A percentile compares a stretch with the other conserved stretches of the same genome.
Evolutionary conservation across 1,140 invertebrate genomes (phyloP).

Genomic region (Drosophila orena): DNA sequence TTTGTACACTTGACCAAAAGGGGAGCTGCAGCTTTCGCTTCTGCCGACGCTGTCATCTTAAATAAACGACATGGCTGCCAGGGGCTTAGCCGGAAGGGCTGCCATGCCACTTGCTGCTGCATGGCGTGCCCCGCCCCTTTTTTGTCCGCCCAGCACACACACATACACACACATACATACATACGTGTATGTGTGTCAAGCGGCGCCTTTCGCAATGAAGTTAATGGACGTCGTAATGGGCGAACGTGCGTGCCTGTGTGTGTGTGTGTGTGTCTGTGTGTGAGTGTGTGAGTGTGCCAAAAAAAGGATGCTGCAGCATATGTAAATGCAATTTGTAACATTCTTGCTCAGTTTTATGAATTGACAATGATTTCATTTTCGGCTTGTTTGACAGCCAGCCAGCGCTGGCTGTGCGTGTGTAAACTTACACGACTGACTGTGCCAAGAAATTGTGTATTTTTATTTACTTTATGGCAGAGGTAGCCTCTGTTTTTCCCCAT

Average conservation of each 20-base stretch:
- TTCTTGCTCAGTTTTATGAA: slow-evolving; percentile 80
- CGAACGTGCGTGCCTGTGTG: slow-evolving; percentile 34
- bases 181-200: slow-evolving; percentile 58
- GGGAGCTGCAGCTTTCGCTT: slow-evolving; percentile 20
- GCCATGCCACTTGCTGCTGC: slow-evolving; percentile 26
- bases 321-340: slow-evolving; percentile 81
- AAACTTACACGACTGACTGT: slow-evolving; percentile 59
- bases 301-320: slow-evolving; percentile 57
- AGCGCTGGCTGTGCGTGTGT: slow-evolving; percentile 35
- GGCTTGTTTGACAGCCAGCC: slow-evolving; percentile 72
- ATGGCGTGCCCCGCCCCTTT: background rate
- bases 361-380: slow-evolving; percentile 83
- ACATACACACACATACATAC: background rate
- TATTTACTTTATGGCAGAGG: slow-evolving; percentile 57
- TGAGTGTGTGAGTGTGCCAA: background rate
- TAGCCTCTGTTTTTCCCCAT: background rate
- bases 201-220: slow-evolving; percentile 69
- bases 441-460: slow-evolving; percentile 41
- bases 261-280: too few relatives aligned
- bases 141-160: background rate
- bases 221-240: slow-evolving; percentile 70
- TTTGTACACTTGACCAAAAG: slow-evolving; percentile 69
- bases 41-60: slow-evolving; percentile 74
- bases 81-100: slow-evolving; percentile 55
- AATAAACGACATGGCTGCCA: slow-evolving; percentile 76